Conservation (phyloP, 2,888 invertebrate genomes). For the Ormia ochracea region DNA sequence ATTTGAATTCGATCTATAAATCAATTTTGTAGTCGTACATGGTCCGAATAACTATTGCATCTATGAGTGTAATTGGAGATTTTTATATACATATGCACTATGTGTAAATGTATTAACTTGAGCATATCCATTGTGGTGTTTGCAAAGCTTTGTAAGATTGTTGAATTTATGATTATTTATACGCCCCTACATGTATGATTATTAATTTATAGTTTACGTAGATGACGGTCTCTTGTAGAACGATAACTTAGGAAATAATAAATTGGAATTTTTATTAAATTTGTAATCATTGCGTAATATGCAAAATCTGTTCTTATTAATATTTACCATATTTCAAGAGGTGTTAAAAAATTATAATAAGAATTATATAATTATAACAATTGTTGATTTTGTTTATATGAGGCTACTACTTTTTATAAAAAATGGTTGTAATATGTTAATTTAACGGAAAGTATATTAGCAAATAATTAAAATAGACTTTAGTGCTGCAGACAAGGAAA, state of each 20-base stretch:
- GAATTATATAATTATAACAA: no score
- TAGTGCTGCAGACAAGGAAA: no score
- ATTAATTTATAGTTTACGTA: conserved; percentile 44
- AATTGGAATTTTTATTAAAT: conserved; percentile 29
- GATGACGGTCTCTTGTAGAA: conserved; percentile 32
- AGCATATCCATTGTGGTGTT: background rate
- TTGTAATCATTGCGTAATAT: background rate
- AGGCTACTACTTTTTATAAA: no score
- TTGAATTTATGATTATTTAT: conserved; percentile 13
- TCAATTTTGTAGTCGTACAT: conserved; percentile 56
- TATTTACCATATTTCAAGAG: no score
- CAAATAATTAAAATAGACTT: no score
- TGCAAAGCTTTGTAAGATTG: background rate
- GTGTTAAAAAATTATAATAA: no score
- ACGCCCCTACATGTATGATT: background rate
- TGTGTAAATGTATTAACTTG: background rate
- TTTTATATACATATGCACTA: no score
- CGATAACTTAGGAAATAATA: conserved; percentile 42
- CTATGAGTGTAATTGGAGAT: conserved; percentile 35
- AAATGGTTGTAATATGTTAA: no score
- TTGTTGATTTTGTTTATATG: no score
- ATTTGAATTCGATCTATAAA: conserved; percentile 68
- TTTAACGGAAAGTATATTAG: no score
- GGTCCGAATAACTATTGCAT: conserved; percentile 49
- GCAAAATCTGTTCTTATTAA: no score